Evolutionary conservation across 2,797 vertebrate genomes (phyloP).

Genomic region (Epinephelus coioides): DNA sequence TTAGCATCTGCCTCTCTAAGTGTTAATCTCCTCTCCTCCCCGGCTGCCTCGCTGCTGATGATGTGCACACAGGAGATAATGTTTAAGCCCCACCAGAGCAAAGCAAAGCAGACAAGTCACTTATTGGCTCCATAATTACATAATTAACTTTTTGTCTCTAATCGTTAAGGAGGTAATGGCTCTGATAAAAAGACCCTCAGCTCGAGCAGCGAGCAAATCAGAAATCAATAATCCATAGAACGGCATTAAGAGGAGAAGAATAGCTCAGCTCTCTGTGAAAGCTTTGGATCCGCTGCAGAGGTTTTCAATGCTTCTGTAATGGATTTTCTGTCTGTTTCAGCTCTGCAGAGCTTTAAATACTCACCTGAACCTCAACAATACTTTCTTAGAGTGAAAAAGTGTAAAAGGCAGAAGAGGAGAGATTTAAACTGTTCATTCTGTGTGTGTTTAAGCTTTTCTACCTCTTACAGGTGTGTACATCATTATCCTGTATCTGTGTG

Average conservation of each 20-base stretch:
- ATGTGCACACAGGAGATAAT: slow-evolving; percentile 92
- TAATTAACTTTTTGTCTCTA: slow-evolving; percentile 99
- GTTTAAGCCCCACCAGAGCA: slow-evolving; percentile 93
- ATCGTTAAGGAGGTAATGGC: slow-evolving; percentile 97
- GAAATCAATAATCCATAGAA: slow-evolving; percentile 98
- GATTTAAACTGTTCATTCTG: neutral
- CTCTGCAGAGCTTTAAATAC: slow-evolving; percentile 1
- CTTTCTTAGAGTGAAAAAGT: neutral
- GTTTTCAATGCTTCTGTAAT: slow-evolving; percentile 13
- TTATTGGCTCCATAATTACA: slow-evolving; percentile 98
- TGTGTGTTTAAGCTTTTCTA: neutral
- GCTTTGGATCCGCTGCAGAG: slow-evolving; percentile 85
- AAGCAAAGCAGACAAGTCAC: slow-evolving; percentile 95
- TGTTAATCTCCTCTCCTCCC: slow-evolving; percentile 92
- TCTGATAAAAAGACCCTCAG: slow-evolving; percentile 94
- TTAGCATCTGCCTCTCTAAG: slow-evolving; percentile 91
- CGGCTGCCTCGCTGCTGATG: slow-evolving; percentile 87
- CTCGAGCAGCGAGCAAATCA: slow-evolving; percentile 93
- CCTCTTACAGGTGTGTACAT: no score
- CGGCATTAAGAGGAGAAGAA: slow-evolving; percentile 84
- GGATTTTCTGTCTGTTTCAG: slow-evolving; percentile 10
- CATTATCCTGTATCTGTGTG: no score
- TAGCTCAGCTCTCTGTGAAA: slow-evolving; percentile 30
- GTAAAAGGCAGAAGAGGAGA: neutral
- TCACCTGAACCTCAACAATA: neutral